A percentile compares a stretch with the other conserved stretches of the same genome.
These are phyloP conservation scores for Auanema freiburgensis DNA, from an alignment of 2,888 invertebrate species.

Conservation along the genomic window DNA sequence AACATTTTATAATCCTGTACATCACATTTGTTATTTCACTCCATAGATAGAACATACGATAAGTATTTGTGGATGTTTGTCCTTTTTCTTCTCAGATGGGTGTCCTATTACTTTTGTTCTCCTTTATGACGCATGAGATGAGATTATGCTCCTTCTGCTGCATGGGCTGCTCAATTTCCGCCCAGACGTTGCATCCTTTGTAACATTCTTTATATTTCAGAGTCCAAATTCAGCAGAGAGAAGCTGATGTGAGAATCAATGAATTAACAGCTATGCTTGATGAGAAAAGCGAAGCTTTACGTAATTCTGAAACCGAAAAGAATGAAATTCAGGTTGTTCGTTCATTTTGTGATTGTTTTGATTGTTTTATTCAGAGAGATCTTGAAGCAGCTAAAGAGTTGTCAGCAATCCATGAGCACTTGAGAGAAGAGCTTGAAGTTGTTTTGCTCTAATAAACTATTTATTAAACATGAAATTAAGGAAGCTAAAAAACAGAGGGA, in stretches of 20 bases:
- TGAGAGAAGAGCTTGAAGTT: constrained; percentile 15
- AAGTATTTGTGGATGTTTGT: too few relatives aligned
- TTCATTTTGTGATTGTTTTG: background rate
- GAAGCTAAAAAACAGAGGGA: constrained; percentile 13
- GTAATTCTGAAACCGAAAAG: constrained; percentile 12
- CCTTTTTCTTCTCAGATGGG: too few relatives aligned
- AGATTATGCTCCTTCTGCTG: background rate
- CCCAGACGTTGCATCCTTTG: constrained; percentile 1
- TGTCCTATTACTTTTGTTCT: too few relatives aligned
- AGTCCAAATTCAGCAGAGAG: constrained; percentile 3
- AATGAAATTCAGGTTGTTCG: constrained; percentile 11
- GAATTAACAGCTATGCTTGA: constrained; percentile 14
- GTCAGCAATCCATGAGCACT: constrained; percentile 18
- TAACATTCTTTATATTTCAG: constrained; percentile 3
- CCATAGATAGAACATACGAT: too few relatives aligned
- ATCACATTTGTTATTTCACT: too few relatives aligned
- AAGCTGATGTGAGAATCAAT: constrained; percentile 11
- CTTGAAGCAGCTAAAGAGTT: constrained; percentile 16
- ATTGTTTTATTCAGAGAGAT: constrained; percentile 4
- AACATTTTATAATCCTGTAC: too few relatives aligned
- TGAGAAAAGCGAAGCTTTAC: constrained; percentile 15
- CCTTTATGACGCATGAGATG: too few relatives aligned
- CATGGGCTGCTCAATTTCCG: background rate
- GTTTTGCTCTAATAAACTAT: constrained; percentile 1
- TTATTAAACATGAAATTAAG: background rate